Conservation (phyloP, 1,140 invertebrate genomes). For the Odontomachus brunneus region DNA sequence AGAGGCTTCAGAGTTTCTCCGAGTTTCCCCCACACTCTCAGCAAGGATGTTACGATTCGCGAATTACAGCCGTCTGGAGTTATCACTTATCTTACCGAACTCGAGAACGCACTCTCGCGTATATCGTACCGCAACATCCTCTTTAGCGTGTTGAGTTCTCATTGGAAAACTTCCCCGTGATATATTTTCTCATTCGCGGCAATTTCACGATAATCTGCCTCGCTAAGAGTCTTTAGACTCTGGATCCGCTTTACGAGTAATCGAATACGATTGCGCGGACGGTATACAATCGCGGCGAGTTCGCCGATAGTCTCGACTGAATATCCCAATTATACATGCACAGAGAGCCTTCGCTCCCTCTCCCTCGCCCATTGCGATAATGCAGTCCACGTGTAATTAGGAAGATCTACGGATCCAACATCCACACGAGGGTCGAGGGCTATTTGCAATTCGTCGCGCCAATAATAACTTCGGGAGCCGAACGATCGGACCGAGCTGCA, state of each 20-base stretch:
- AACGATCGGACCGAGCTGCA: slow-evolving; percentile 14
- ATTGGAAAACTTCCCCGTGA: neutral
- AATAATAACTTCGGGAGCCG: slow-evolving; percentile 44
- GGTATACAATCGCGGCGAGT: neutral
- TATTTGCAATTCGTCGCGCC: slow-evolving; percentile 38
- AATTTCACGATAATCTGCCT: neutral
- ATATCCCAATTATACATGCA: slow-evolving; percentile 41
- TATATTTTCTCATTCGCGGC: neutral
- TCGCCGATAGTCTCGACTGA: slow-evolving; percentile 17
- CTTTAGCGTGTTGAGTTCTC: neutral
- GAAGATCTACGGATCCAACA: slow-evolving; percentile 39
- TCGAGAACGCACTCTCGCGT: slow-evolving; percentile 8
- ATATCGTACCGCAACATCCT: neutral
- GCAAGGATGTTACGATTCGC: neutral
- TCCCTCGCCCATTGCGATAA: neutral
- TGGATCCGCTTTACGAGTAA: neutral
- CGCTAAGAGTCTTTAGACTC: neutral
- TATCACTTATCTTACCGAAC: slow-evolving; percentile 29
- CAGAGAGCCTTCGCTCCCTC: slow-evolving; percentile 28
- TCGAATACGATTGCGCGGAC: neutral
- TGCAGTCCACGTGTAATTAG: slow-evolving; percentile 50
- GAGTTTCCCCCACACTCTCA: slow-evolving; percentile 21
- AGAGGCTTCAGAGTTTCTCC: neutral
- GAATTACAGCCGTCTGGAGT: slow-evolving; percentile 34
- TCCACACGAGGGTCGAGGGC: slow-evolving; percentile 31